phyloP scores from a whole-genome alignment of 2,113 vertebrate species.

The Isichthys henryi region DNA sequence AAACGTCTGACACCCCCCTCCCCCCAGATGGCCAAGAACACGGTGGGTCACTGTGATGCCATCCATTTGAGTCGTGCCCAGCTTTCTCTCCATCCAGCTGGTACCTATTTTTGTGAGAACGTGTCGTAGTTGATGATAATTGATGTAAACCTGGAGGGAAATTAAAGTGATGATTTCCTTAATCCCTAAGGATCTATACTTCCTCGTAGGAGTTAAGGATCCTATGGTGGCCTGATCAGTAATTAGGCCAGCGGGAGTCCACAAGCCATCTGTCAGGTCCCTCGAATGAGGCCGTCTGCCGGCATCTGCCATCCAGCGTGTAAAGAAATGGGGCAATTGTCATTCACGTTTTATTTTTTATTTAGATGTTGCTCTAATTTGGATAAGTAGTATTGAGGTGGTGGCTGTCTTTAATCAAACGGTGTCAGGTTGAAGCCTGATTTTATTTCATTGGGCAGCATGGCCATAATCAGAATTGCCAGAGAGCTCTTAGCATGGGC shows the following conservation, averaged over 20 bases:
- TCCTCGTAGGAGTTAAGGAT: not conserved
- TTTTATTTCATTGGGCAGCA: not conserved
- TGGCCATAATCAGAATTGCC: not conserved
- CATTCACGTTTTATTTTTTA: not conserved
- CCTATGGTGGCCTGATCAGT: not conserved
- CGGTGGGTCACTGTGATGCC: not conserved
- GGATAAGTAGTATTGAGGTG: not conserved
- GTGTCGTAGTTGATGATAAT: not conserved
- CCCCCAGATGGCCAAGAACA: not conserved
- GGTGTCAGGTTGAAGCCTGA: not conserved
- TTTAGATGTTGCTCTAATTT: not conserved
- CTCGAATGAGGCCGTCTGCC: not conserved
- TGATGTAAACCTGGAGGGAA: not conserved
- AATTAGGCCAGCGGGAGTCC: constrained; percentile 9
- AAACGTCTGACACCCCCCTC: not conserved
- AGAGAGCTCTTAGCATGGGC: not conserved
- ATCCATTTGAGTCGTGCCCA: not conserved
- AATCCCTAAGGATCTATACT: not conserved
- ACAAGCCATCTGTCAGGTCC: not conserved
- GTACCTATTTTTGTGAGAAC: not conserved
- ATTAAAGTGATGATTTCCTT: not conserved
- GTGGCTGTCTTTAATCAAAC: not conserved
- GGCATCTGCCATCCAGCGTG: not conserved
- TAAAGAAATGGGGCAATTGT: not conserved
- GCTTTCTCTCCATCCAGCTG: not conserved